Evolutionary conservation across 2,888 invertebrate species (phyloP).

Genomic region (Crossocerus cetratus): DNA sequence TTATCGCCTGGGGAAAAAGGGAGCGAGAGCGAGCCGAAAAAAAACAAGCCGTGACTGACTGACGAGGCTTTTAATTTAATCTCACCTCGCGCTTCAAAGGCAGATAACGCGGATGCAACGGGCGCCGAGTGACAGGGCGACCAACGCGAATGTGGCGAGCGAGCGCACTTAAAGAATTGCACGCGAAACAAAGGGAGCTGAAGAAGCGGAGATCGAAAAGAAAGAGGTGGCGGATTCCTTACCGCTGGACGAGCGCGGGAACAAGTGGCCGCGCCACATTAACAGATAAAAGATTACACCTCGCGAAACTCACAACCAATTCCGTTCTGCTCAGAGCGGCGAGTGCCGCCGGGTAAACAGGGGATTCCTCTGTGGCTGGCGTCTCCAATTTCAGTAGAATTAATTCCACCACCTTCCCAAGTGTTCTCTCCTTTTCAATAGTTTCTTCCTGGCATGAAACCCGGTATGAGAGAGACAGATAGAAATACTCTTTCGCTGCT

Average conservation of each 20-base stretch:
- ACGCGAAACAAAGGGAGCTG: conserved; percentile 27
- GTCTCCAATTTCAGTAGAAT: too few species aligned
- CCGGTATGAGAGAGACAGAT: too few species aligned
- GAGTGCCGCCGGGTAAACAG: too few species aligned
- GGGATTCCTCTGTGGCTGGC: too few species aligned
- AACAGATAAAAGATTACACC: conserved; percentile 56
- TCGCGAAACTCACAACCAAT: conserved; percentile 56
- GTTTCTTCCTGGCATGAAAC: too few species aligned
- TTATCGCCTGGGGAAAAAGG: not conserved
- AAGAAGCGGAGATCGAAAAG: conserved; percentile 50
- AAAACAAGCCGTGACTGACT: not conserved
- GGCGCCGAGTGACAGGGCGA: not conserved
- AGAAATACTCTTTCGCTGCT: too few species aligned
- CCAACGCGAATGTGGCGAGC: not conserved
- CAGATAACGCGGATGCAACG: not conserved
- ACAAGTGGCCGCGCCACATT: conserved; percentile 39
- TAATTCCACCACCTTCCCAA: too few species aligned
- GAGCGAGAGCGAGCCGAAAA: not conserved
- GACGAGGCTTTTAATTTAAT: not conserved
- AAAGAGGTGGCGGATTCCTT: conserved; percentile 40
- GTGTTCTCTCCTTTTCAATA: too few species aligned
- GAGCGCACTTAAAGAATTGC: conserved; percentile 26
- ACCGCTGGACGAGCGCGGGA: conserved; percentile 32
- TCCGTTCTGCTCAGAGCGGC: conserved; percentile 22
- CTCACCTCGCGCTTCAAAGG: not conserved